These are phyloP conservation scores for Rhabditoides inermis DNA, from an alignment of 2,888 invertebrate species.

Conservation along the genomic window DNA sequence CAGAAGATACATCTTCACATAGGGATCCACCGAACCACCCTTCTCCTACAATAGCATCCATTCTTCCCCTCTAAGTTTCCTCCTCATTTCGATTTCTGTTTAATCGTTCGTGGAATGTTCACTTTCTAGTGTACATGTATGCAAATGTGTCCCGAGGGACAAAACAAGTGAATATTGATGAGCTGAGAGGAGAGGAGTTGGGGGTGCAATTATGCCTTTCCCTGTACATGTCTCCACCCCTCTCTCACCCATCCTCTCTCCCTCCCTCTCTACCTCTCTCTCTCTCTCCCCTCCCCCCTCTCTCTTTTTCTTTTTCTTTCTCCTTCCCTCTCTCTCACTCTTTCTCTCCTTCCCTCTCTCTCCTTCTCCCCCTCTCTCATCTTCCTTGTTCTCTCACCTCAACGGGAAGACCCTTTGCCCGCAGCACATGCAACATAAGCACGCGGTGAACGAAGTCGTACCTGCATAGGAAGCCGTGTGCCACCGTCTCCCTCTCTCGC, in stretches of 20 bases:
- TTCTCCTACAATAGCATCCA: conserved; percentile 67
- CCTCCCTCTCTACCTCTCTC: no score
- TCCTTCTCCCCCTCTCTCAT: no score
- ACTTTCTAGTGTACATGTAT: neutral
- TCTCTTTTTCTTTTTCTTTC: no score
- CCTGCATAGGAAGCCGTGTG: no score
- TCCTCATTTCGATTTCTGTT: neutral
- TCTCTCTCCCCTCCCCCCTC: no score
- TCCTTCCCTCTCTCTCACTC: no score
- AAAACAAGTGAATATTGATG: neutral
- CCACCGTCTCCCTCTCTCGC: no score
- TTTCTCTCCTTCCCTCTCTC: no score
- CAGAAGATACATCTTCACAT: conserved; percentile 74
- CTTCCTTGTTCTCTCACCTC: conserved; percentile 61
- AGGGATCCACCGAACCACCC: conserved; percentile 76
- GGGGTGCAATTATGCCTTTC: neutral
- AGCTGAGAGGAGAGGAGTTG: neutral
- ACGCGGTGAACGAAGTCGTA: conserved; percentile 75
- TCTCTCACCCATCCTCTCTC: no score
- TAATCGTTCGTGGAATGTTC: no score
- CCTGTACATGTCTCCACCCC: neutral
- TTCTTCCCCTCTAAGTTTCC: neutral
- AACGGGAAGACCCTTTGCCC: conserved; percentile 56
- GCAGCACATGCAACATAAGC: conserved; percentile 58
- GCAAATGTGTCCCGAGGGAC: neutral